Percentiles rank a stretch among this genome's conserved stretches.
Evolutionary conservation across 1,140 invertebrate genomes (phyloP).

Genomic region (Colletes gigas): DNA sequence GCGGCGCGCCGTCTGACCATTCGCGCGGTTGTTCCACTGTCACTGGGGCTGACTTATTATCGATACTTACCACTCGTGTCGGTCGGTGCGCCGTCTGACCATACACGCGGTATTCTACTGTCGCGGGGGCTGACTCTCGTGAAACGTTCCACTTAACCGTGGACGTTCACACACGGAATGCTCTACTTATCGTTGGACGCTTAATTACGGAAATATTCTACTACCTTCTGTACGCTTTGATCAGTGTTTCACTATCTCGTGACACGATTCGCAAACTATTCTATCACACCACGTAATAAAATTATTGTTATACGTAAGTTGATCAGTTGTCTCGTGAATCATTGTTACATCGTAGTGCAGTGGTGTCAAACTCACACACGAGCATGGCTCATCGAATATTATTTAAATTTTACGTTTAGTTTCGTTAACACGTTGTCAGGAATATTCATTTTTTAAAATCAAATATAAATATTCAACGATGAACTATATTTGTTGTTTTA

Average conservation of each 20-base stretch:
- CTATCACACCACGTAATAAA: slow-evolving; percentile 14
- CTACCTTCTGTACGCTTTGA: neutral
- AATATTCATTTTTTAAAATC: no score
- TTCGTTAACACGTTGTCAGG: no score
- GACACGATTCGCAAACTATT: slow-evolving; percentile 6
- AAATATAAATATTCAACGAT: no score
- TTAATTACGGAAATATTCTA: neutral
- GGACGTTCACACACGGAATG: neutral
- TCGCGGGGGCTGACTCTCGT: no score
- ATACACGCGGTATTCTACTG: neutral
- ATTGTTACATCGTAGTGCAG: neutral
- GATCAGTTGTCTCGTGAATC: no score
- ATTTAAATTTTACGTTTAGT: no score
- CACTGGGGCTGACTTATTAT: no score
- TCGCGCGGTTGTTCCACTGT: no score
- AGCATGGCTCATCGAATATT: no score
- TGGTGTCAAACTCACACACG: neutral
- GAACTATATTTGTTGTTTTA: no score
- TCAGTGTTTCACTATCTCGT: neutral
- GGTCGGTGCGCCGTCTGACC: neutral
- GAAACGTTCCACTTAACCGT: neutral
- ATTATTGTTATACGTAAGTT: neutral
- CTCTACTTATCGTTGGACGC: neutral
- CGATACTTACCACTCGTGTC: no score
- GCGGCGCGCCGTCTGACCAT: neutral